Conservation (phyloP, 2,797 vertebrate species). For the Dromococcyx pavoninus region DNA sequence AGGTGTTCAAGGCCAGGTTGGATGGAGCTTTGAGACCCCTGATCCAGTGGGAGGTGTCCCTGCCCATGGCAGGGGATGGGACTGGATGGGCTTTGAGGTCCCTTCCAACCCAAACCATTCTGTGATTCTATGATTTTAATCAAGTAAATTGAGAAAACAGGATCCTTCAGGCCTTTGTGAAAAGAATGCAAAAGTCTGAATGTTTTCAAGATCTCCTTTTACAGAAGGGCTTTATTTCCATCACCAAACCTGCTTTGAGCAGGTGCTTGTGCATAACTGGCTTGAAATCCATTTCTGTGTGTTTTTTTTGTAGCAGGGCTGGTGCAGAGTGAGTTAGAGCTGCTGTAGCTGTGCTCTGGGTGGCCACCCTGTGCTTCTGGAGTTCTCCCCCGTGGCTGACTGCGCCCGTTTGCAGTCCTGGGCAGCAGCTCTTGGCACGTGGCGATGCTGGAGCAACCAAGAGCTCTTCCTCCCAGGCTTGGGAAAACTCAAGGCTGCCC, state of each 20-base stretch:
- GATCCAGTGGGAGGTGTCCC: too few species aligned
- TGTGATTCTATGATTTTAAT: not conserved
- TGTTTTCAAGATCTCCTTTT: not conserved
- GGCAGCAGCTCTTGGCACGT: not conserved
- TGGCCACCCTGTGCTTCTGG: not conserved
- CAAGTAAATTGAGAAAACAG: constrained; percentile 10
- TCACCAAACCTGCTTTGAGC: not conserved
- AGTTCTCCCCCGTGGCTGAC: not conserved
- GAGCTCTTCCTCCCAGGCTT: not conserved
- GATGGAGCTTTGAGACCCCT: too few species aligned
- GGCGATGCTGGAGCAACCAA: not conserved
- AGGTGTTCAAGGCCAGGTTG: too few species aligned
- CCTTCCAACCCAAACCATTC: too few species aligned
- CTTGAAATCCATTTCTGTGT: not conserved
- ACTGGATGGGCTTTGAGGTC: too few species aligned
- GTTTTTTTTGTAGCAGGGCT: not conserved
- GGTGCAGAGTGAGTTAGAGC: not conserved
- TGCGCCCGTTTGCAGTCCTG: not conserved
- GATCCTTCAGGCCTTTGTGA: not conserved
- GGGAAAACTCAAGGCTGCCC: not conserved
- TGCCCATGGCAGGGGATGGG: not conserved
- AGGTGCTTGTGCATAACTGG: not conserved
- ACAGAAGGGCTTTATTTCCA: not conserved
- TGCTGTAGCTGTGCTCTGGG: not conserved
- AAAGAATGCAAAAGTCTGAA: not conserved